Conservation (phyloP, 2,113 vertebrate species). For the Ictalurus furcatus region DNA sequence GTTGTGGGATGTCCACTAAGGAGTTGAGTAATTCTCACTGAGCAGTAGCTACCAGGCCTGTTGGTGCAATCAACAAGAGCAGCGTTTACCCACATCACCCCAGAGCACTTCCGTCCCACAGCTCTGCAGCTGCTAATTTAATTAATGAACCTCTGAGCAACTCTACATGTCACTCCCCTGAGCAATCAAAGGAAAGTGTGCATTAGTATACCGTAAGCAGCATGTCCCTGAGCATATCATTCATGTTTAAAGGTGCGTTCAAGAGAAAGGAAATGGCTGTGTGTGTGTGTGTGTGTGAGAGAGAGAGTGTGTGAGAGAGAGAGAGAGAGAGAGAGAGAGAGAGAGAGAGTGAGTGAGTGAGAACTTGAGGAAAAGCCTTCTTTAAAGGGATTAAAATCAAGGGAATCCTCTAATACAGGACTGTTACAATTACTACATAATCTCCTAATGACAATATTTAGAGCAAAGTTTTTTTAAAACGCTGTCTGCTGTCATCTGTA, state of each 20-base stretch:
- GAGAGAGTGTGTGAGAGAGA: not conserved
- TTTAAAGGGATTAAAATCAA: not conserved
- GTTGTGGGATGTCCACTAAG: not conserved
- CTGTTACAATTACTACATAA: not conserved
- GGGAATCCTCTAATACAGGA: not conserved
- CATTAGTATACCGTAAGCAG: not conserved
- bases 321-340: not conserved
- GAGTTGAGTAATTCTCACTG: not conserved
- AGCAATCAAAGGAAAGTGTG: slow-evolving; percentile 21
- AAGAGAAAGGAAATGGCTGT: slow-evolving; percentile 8
- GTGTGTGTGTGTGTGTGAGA: not conserved
- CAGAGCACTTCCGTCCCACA: slow-evolving; percentile 33
- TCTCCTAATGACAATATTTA: not conserved
- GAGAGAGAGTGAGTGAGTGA: not conserved
- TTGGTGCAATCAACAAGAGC: not conserved
- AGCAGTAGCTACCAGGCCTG: not conserved
- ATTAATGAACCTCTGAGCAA: slow-evolving; percentile 51
- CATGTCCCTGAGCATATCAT: slow-evolving; percentile 33
- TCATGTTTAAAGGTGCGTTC: slow-evolving; percentile 28
- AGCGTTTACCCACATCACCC: slow-evolving; percentile 21
- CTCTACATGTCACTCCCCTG: slow-evolving; percentile 41
- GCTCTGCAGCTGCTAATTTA: slow-evolving; percentile 60
- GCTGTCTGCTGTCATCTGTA: not conserved
- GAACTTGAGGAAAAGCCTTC: not conserved
- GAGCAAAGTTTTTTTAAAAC: not conserved